Percentiles rank a stretch among this genome's conserved stretches.
phyloP scores from a whole-genome alignment of 2,888 invertebrate species.

The Oscheius onirici region DNA sequence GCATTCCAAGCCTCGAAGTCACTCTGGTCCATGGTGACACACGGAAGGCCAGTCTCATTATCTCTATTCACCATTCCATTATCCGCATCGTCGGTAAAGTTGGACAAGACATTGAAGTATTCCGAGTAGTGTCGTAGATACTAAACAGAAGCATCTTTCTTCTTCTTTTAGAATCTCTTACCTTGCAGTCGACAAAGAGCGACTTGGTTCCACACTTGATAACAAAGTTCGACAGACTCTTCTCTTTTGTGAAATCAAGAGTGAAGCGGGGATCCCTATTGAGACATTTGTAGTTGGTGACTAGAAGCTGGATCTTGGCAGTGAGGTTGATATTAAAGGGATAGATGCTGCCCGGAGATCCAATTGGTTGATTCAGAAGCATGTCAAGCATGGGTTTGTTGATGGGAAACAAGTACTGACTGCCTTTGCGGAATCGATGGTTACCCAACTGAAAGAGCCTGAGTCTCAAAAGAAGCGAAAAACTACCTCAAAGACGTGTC shows the following conservation, averaged over 20 bases:
- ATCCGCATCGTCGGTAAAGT: neutral
- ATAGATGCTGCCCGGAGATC: neutral
- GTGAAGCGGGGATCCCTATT: neutral
- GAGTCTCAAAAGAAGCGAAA: neutral
- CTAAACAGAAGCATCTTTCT: neutral
- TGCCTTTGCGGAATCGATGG: neutral
- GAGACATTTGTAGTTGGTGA: neutral
- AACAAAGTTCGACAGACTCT: neutral
- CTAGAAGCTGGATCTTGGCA: neutral
- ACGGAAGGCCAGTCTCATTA: neutral
- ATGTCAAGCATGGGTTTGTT: neutral
- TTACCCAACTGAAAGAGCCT: neutral
- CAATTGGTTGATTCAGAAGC: neutral
- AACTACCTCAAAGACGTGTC: neutral
- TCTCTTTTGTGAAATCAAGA: conserved; percentile 1
- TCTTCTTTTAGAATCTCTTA: neutral
- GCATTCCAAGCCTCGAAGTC: conserved; percentile 3
- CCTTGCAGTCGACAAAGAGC: neutral
- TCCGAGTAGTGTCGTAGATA: conserved; percentile 11
- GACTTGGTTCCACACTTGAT: neutral
- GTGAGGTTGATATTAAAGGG: neutral
- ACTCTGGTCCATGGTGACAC: neutral
- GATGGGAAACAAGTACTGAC: neutral
- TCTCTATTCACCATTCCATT: neutral
- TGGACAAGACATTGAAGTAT: neutral